Evolutionary conservation across 1,140 invertebrate genomes (phyloP).

Genomic region (Cheumatopsyche charites): DNA sequence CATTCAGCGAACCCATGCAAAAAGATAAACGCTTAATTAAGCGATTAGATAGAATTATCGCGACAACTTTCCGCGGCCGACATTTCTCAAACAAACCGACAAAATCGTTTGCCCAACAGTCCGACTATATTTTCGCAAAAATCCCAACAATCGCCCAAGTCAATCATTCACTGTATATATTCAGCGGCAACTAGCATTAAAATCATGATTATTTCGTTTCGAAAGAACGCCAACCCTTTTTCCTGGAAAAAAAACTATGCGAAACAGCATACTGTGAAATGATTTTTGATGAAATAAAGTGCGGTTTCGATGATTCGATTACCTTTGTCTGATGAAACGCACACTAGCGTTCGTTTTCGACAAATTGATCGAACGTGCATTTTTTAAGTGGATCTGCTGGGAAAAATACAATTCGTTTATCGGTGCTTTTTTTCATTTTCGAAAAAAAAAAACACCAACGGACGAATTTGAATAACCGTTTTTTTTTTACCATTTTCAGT

Average conservation of each 20-base stretch:
- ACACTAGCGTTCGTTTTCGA: conserved; percentile 8
- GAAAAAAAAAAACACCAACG: neutral
- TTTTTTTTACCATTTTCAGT: no score
- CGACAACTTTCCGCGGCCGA: no score
- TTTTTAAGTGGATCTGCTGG: conserved; percentile 4
- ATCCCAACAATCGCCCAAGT: no score
- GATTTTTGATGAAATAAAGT: conserved; percentile 13
- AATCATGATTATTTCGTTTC: no score
- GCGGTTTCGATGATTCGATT: conserved; percentile 18
- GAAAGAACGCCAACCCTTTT: no score
- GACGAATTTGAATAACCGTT: neutral
- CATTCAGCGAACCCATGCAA: conserved; percentile 9
- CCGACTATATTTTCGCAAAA: no score
- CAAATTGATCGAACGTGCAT: conserved; percentile 14
- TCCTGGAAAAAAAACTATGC: no score
- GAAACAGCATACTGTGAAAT: neutral
- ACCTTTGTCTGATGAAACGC: conserved; percentile 8
- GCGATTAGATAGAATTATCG: no score
- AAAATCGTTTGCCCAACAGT: no score
- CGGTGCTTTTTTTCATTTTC: conserved; percentile 26
- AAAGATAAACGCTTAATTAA: neutral
- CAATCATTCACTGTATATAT: no score
- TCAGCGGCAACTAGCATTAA: no score
- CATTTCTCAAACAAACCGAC: no score
- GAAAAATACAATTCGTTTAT: conserved; percentile 24